Evolutionary conservation across 1,140 invertebrate species (phyloP).

Genomic region (Araneus ventricosus): DNA sequence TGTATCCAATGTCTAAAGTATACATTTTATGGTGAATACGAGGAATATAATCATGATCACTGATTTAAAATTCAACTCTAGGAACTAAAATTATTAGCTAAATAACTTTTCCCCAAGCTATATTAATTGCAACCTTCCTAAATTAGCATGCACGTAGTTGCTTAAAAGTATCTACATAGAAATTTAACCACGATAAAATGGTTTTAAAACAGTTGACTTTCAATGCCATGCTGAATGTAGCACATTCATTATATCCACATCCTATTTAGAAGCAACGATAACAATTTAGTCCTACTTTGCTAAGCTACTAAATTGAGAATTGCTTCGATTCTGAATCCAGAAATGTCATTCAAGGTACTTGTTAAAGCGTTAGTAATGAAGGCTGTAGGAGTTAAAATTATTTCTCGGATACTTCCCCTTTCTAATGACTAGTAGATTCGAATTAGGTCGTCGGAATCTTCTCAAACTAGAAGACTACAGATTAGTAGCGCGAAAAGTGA

Average conservation of each 20-base stretch:
- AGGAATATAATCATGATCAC: no score
- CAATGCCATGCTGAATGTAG: neutral
- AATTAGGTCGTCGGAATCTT: neutral
- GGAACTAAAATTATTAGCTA: no score
- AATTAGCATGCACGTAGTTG: no score
- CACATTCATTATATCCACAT: neutral
- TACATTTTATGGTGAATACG: no score
- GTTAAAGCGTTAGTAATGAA: conserved; percentile 37
- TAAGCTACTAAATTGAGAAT: conserved; percentile 17
- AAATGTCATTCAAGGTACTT: conserved; percentile 33
- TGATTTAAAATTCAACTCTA: no score
- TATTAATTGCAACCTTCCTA: no score
- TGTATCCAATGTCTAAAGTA: no score
- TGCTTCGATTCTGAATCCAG: conserved; percentile 13
- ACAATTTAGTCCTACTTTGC: conserved; percentile 13
- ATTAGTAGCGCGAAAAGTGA: conserved; percentile 10
- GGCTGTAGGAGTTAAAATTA: conserved; percentile 20
- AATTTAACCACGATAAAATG: no score
- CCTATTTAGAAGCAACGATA: neutral
- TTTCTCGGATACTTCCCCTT: neutral
- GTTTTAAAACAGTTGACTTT: neutral
- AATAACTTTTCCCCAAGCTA: no score
- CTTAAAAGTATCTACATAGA: no score
- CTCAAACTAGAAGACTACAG: conserved; percentile 14
- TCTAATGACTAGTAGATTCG: conserved; percentile 24